Conservation (phyloP, 2,113 vertebrate species). For the Sminthopsis crassicaudata region DNA sequence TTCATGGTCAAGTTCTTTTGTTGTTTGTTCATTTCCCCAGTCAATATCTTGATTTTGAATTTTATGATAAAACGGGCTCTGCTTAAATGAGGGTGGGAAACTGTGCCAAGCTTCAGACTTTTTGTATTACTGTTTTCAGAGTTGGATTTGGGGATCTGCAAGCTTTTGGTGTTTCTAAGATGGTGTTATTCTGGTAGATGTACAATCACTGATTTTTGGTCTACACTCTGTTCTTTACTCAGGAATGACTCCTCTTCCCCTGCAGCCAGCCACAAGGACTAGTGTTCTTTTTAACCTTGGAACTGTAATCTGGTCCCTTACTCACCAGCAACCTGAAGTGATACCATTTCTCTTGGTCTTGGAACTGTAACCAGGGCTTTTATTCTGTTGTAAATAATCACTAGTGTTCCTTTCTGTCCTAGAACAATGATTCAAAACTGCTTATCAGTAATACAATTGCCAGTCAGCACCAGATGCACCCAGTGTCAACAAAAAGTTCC, state of each 20-base stretch:
- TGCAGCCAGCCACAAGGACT: not conserved
- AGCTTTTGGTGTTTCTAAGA: not conserved
- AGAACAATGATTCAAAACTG: not conserved
- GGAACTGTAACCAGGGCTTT: not conserved
- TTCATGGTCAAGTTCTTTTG: not conserved
- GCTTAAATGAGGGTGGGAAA: not conserved
- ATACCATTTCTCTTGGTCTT: not conserved
- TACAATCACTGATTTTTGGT: not conserved
- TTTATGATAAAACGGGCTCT: not conserved
- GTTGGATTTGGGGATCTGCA: not conserved
- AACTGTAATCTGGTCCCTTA: not conserved
- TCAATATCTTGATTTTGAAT: not conserved
- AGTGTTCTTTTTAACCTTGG: not conserved
- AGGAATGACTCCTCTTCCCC: not conserved
- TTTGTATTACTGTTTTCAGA: not conserved
- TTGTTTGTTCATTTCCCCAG: not conserved
- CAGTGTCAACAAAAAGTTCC: not conserved
- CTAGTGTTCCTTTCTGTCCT: not conserved
- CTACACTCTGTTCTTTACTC: not conserved
- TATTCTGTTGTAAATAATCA: not conserved
- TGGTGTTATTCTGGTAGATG: not conserved
- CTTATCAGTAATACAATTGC: not conserved
- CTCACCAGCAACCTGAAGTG: not conserved
- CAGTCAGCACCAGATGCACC: not conserved
- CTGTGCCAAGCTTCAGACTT: not conserved